A percentile compares a stretch with the other conserved stretches of the same genome.
Conservation (phyloP, 1,140 invertebrate genomes). For the Pogonomyrmex barbatus region DNA sequence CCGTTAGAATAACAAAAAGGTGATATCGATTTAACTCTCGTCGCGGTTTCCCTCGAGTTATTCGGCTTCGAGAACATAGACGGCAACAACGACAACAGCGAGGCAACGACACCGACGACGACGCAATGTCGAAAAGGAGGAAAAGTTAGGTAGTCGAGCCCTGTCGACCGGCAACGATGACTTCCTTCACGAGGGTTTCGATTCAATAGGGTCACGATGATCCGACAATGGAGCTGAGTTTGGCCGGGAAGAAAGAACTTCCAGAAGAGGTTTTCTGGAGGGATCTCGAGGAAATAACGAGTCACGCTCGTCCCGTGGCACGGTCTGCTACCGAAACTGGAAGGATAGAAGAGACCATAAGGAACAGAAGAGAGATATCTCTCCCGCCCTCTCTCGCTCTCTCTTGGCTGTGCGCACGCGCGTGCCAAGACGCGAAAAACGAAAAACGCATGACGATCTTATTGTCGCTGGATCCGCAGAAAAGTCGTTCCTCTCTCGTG, state of each 20-base stretch:
- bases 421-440: conserved; percentile 26
- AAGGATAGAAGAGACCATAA: conserved; percentile 38
- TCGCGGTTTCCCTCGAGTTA: conserved; percentile 12
- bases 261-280: conserved; percentile 67
- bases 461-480: conserved; percentile 71
- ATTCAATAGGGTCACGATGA: conserved; percentile 81
- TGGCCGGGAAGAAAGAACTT: conserved; percentile 74
- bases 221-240: conserved; percentile 78
- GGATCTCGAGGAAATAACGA: conserved; percentile 73
- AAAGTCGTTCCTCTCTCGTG: conserved; percentile 65
- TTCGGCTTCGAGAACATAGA: not conserved
- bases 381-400: not conserved
- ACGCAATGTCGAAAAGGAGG: conserved; percentile 16
- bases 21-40: conserved; percentile 68
- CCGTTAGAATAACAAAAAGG: conserved; percentile 20
- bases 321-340: conserved; percentile 59
- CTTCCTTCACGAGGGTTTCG: conserved; percentile 79
- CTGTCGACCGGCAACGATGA: conserved; percentile 73
- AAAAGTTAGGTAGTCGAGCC: conserved; percentile 15
- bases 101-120: conserved; percentile 1
- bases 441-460: conserved; percentile 73
- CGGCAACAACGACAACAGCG: conserved; percentile 11
- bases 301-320: conserved; percentile 70
- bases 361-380: conserved; percentile 18
- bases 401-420: not conserved